These are phyloP conservation scores for Cyrtorhinus lividipennis DNA, from an alignment of 1,140 invertebrate genomes.

Conservation along the genomic window DNA sequence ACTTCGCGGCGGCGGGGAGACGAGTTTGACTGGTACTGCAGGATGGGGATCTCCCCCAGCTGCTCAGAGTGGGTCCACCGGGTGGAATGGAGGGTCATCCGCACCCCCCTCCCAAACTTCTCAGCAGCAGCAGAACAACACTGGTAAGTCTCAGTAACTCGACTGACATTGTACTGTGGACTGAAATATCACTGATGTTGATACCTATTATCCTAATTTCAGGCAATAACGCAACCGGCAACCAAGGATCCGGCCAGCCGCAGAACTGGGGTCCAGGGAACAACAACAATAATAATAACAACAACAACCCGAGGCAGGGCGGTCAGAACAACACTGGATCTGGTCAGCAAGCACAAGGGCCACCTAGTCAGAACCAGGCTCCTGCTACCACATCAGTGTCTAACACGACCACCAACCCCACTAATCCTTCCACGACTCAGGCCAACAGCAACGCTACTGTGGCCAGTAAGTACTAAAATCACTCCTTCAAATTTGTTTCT, in stretches of 20 bases:
- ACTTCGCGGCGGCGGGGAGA: slow-evolving; percentile 60
- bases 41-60: slow-evolving; percentile 57
- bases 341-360: slow-evolving; percentile 19
- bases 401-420: slow-evolving; percentile 8
- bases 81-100: slow-evolving; percentile 29
- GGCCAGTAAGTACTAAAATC: not conserved
- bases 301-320: slow-evolving; percentile 18
- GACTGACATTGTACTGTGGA: too few species aligned
- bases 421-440: slow-evolving; percentile 11
- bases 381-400: slow-evolving; percentile 19
- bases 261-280: not conserved
- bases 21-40: slow-evolving; percentile 49
- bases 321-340: not conserved
- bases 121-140: slow-evolving; percentile 20
- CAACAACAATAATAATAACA: slow-evolving; percentile 29
- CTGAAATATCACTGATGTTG: too few species aligned
- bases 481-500: too few species aligned
- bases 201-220: too few species aligned
- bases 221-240: slow-evolving; percentile 3
- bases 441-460: slow-evolving; percentile 5
- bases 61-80: slow-evolving; percentile 29
- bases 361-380: slow-evolving; percentile 25
- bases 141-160: not conserved
- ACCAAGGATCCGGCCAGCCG: slow-evolving; percentile 1
- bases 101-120: slow-evolving; percentile 19